These are phyloP conservation scores for Poeciliopsis retropinna DNA, from an alignment of 2,113 vertebrate species.

Conservation along the genomic window DNA sequence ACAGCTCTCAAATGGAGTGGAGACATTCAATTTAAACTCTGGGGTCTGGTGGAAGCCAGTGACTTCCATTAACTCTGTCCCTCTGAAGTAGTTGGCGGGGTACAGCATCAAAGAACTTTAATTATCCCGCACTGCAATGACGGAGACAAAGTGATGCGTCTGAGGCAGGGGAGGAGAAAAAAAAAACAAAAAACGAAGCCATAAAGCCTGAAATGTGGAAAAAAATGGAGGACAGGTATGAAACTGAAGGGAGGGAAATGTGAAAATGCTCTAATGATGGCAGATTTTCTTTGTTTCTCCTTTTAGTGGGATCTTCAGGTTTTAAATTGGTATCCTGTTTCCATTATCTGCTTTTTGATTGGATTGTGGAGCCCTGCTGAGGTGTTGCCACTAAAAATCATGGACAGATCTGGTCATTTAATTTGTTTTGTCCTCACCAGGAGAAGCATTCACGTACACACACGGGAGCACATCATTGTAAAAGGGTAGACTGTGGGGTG, in stretches of 20 bases:
- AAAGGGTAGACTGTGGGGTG: conserved; percentile 5
- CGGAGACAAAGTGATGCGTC: conserved; percentile 39
- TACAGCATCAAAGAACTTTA: conserved; percentile 64
- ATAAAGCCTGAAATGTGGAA: conserved; percentile 9
- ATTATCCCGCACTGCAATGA: conserved; percentile 47
- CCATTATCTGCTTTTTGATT: conserved; percentile 72
- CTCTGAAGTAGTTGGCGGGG: conserved; percentile 53
- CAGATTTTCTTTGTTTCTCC: conserved; percentile 36
- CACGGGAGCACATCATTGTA: conserved; percentile 2
- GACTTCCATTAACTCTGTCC: conserved; percentile 68
- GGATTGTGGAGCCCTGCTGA: conserved; percentile 65
- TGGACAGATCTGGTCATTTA: conserved; percentile 49
- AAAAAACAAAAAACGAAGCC: neutral
- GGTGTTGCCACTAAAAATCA: conserved; percentile 57
- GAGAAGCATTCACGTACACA: conserved; percentile 19
- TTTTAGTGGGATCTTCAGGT: conserved; percentile 45
- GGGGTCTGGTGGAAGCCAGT: conserved; percentile 51
- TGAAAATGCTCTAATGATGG: conserved; percentile 27
- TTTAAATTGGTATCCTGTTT: conserved; percentile 63
- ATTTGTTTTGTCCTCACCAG: conserved; percentile 37
- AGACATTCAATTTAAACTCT: conserved; percentile 71
- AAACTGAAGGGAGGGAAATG: neutral
- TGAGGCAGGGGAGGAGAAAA: neutral
- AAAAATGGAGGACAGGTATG: conserved; percentile 1
- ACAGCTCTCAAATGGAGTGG: conserved; percentile 66